Evolutionary conservation across 2,113 vertebrate genomes (phyloP).

Genomic region (Butorides virescens): DNA sequence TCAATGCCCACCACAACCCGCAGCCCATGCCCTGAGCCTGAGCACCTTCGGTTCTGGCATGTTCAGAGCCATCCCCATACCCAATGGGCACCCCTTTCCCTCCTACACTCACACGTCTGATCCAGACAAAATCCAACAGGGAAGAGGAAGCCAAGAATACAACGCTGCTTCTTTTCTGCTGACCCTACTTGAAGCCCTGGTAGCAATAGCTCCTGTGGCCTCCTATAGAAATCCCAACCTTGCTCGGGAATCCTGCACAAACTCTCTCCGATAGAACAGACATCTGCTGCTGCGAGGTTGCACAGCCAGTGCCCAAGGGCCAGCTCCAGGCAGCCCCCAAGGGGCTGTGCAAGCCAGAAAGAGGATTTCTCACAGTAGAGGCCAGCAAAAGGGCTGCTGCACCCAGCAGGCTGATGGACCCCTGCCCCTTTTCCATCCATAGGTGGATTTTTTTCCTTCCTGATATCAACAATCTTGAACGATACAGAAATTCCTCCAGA

Average conservation of each 20-base stretch:
- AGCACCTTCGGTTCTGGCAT: background rate
- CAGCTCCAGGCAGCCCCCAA: background rate
- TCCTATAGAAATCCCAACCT: background rate
- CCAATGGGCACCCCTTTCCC: fast-evolving
- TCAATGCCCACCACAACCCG: background rate
- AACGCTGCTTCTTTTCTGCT: background rate
- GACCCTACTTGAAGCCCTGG: background rate
- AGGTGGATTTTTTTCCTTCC: background rate
- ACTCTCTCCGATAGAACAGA: background rate
- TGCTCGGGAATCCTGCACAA: background rate
- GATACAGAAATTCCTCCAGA: background rate
- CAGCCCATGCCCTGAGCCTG: background rate
- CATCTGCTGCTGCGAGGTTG: background rate
- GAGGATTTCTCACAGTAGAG: background rate
- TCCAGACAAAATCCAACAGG: background rate
- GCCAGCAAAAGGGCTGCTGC: background rate
- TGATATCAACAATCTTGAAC: background rate
- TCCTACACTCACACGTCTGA: background rate
- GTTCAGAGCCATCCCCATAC: background rate
- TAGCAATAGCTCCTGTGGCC: background rate
- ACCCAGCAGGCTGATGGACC: background rate
- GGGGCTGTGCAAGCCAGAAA: background rate
- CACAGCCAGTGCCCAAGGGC: background rate
- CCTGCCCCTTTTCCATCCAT: background rate
- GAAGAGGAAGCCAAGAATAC: background rate